Base-by-base conservation (phyloP, 1,140 invertebrate genomes). In the Drosophila sucinea region DNA sequence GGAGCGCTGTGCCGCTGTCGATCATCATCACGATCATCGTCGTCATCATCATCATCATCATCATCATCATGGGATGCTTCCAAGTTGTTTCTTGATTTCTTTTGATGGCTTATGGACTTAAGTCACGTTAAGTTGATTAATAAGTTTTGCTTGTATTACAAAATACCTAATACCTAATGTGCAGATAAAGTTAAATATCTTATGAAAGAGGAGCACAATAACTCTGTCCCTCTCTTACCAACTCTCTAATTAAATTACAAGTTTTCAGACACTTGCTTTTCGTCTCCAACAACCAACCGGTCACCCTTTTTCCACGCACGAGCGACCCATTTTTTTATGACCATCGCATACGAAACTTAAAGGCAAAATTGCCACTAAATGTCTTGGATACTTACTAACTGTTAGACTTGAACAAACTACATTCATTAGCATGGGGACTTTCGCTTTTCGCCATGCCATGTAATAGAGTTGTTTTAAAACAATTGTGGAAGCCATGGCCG, bases 81-180 rank as follows among this genome's bases (percentile, higher is more conserved):
- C 56, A 67, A 65, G 62, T 44, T 77, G 17, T 17, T 17, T 17
- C 17, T 17, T 17, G 77, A 89, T 89, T 87, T 86, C 84, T 83
- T 89, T 86, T 65, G 76, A 62, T 41, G 23, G 67, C 60, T 40
- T 57, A 58, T 67, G 73, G 70, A 76, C 70, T 67, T 57, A 67
- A 82, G 70, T 86, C 83, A 86, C 79, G 83, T 77, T 78, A 86
- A 79, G 66, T 89, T 89, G 79, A 89, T 89, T 89, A 83, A 89
- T 87, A 83, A 68, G 56, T 54, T 79, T 58, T 60, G 32, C 8
- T 55, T 61, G 69, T 87, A 89, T 87, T 87, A 87, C 83, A 73
- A 87, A 87, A 87, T 89, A 87, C 60, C 57, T 67, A 5, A 87
- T 75, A 17, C 17, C 17, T 17, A 82, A 44, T 61, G 27, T 61